A percentile compares a stretch with the other conserved stretches of the same genome.
Evolutionary conservation across 2,888 invertebrate genomes (phyloP).

Genomic region (Leucoma salicis): DNA sequence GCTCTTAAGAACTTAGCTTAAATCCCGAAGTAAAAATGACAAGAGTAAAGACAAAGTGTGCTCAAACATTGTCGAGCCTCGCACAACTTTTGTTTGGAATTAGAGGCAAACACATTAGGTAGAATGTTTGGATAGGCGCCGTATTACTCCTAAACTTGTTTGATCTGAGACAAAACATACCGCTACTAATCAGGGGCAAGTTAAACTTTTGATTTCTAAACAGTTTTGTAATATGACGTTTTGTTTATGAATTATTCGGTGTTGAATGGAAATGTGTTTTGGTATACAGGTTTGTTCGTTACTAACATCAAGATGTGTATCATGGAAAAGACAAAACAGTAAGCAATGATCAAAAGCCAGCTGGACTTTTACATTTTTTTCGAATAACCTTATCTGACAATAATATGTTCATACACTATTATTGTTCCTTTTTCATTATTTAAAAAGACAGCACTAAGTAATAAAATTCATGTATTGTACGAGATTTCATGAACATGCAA

Average conservation of each 20-base stretch:
- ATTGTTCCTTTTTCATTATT: too few species aligned
- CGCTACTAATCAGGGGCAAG: conserved; percentile 63
- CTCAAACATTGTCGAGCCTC: conserved; percentile 45
- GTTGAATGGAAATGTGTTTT: conserved; percentile 15
- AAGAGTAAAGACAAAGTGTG: conserved; percentile 44
- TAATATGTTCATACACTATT: too few species aligned
- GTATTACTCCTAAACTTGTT: conserved; percentile 64
- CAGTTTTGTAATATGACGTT: conserved; percentile 34
- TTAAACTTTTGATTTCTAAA: conserved; percentile 58
- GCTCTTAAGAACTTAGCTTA: conserved; percentile 22
- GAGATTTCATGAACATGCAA: too few species aligned
- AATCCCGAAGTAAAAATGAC: conserved; percentile 41
- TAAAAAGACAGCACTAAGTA: too few species aligned
- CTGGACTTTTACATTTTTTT: background rate
- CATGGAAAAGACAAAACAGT: background rate
- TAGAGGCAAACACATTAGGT: conserved; percentile 77
- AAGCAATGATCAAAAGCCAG: background rate
- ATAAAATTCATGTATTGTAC: too few species aligned
- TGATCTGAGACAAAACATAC: conserved; percentile 67
- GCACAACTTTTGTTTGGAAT: conserved; percentile 72
- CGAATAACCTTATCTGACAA: too few species aligned
- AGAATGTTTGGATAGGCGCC: conserved; percentile 72
- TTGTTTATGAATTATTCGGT: conserved; percentile 16
- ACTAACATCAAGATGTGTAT: background rate
- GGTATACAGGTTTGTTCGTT: conserved; percentile 8